Evolutionary conservation across 2,113 vertebrate genomes (phyloP).

Genomic region (Andinoacara biseriatus): DNA sequence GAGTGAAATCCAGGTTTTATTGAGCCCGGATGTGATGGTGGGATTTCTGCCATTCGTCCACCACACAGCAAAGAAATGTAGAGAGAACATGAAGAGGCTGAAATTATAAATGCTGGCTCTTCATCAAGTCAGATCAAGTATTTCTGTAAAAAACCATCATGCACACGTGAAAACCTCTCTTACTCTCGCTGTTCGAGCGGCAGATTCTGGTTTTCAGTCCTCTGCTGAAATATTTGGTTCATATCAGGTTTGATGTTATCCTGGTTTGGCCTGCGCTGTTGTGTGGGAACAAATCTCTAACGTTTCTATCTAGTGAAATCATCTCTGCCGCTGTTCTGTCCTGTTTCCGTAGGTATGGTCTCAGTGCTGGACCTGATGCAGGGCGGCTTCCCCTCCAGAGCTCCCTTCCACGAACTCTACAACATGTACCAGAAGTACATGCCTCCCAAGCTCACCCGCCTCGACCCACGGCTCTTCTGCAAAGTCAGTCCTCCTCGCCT

Average conservation of each 20-base stretch:
- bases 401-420: slow-evolving; percentile 98
- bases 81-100: not conserved
- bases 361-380: slow-evolving; percentile 99
- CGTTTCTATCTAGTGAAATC: not conserved
- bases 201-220: not conserved
- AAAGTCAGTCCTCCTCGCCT: slow-evolving; percentile 80
- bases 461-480: slow-evolving; percentile 97
- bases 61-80: not conserved
- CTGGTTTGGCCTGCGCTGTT: too few relatives aligned
- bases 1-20: not conserved
- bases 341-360: slow-evolving; percentile 88
- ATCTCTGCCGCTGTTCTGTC: not conserved
- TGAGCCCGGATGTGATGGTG: not conserved
- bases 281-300: not conserved
- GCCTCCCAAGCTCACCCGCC: slow-evolving; percentile 90
- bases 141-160: not conserved
- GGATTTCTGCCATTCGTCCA: rapidly evolving
- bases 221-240: not conserved
- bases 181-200: not conserved
- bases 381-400: slow-evolving; percentile 96
- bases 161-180: not conserved
- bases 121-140: not conserved
- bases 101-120: not conserved
- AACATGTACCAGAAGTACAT: slow-evolving; percentile 99
- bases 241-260: not conserved